These are phyloP conservation scores for Ariolimax columbianus DNA, from an alignment of 2,888 invertebrate species.

Conservation along the genomic window DNA sequence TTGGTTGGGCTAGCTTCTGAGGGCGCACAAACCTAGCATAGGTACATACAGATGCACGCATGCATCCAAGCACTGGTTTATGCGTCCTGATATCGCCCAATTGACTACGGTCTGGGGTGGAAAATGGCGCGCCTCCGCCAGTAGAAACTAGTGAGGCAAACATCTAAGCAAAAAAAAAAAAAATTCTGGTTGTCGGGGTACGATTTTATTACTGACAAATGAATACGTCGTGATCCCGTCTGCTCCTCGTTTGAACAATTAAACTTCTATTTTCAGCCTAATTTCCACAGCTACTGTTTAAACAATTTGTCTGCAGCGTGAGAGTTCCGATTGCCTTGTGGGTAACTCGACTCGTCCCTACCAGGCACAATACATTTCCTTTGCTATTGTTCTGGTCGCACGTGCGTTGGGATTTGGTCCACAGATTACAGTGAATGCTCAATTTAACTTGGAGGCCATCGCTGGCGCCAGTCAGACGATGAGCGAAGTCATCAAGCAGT, in stretches of 20 bases:
- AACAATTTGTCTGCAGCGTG: slow-evolving; percentile 9
- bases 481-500: background rate
- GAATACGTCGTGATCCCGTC: background rate
- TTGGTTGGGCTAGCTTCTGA: too few species aligned
- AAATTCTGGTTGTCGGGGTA: background rate
- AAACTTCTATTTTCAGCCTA: slow-evolving; percentile 6
- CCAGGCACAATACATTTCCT: background rate
- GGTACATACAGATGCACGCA: too few species aligned
- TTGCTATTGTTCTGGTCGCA: slow-evolving; percentile 12
- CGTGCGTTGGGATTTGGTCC: background rate
- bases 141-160: too few species aligned
- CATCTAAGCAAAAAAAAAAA: too few species aligned
- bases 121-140: too few species aligned
- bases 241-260: slow-evolving; percentile 3
- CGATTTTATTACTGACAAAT: slow-evolving; percentile 18
- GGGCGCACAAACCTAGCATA: too few species aligned
- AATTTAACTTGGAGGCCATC: slow-evolving; percentile 24
- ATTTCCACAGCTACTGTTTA: slow-evolving; percentile 10
- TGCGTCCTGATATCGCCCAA: too few species aligned
- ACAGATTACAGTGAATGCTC: slow-evolving; percentile 6
- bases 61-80: too few species aligned
- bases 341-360: background rate
- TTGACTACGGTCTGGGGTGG: too few species aligned
- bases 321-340: background rate
- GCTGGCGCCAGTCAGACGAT: slow-evolving; percentile 29